Evolutionary conservation across 2,888 invertebrate species (phyloP).

Genomic region (Nomada flava): DNA sequence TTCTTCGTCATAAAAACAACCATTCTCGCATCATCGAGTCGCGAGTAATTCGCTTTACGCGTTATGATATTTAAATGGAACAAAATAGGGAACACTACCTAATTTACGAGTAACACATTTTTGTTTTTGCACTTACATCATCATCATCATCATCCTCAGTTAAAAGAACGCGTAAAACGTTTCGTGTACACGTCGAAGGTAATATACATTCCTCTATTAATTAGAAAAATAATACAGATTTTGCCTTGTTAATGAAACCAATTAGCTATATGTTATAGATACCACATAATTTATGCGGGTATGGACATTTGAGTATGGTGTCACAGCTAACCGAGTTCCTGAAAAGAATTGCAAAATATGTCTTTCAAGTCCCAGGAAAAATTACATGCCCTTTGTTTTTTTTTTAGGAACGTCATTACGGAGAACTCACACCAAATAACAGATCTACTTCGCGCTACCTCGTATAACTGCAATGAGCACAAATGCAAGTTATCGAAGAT

Average conservation of each 20-base stretch:
- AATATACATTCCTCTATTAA: slow-evolving; percentile 73
- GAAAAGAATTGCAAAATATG: slow-evolving; percentile 67
- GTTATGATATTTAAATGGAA: slow-evolving; percentile 44
- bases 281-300: slow-evolving; percentile 73
- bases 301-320: slow-evolving; percentile 81
- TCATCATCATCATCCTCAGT: slow-evolving; percentile 40
- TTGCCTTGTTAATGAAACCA: slow-evolving; percentile 78
- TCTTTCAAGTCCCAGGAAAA: slow-evolving; percentile 50
- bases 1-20: slow-evolving; percentile 17
- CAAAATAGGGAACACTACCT: slow-evolving; percentile 54
- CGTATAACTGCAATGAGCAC: background rate
- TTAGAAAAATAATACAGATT: slow-evolving; percentile 83
- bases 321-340: slow-evolving; percentile 76
- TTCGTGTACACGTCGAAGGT: slow-evolving; percentile 56
- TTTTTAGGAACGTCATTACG: slow-evolving; percentile 22
- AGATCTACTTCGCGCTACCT: slow-evolving; percentile 1
- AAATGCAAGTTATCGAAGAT: background rate
- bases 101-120: slow-evolving; percentile 58
- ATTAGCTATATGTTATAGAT: slow-evolving; percentile 77
- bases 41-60: slow-evolving; percentile 23
- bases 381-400: slow-evolving; percentile 22
- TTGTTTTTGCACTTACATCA: slow-evolving; percentile 45
- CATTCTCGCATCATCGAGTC: slow-evolving; percentile 13
- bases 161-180: slow-evolving; percentile 53
- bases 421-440: slow-evolving; percentile 6